Conservation (phyloP, 2,797 vertebrate genomes). For the Parauchenoglanis ngamensis region DNA sequence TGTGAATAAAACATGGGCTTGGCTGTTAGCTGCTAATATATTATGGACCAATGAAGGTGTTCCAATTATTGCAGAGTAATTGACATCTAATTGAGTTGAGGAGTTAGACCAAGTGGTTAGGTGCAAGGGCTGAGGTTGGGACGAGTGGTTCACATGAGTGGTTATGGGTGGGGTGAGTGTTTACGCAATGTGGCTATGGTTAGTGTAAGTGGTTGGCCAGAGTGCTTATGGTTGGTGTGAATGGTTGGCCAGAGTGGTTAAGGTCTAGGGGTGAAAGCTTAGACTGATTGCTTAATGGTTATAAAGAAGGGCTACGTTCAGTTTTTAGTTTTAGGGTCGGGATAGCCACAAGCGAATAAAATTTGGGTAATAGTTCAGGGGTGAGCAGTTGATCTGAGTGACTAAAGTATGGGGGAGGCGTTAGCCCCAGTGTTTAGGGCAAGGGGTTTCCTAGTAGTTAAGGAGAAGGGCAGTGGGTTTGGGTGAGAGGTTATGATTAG, state of each 20-base stretch:
- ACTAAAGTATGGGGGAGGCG: too few species aligned
- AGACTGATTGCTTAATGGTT: too few species aligned
- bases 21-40: constrained; percentile 9
- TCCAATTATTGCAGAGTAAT: not conserved
- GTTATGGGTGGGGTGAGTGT: not conserved
- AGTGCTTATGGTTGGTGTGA: not conserved
- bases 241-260: not conserved
- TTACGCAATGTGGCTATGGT: not conserved
- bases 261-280: too few species aligned
- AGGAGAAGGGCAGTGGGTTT: too few species aligned
- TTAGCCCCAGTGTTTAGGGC: too few species aligned
- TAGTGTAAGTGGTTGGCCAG: too few species aligned
- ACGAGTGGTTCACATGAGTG: not conserved
- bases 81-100: not conserved
- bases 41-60: not conserved
- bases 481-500: too few species aligned
- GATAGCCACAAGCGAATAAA: too few species aligned
- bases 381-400: too few species aligned
- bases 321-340: not conserved
- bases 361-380: too few species aligned
- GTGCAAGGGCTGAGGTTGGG: too few species aligned
- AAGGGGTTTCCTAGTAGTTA: too few species aligned
- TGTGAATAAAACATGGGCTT: constrained; percentile 20
- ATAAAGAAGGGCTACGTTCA: not conserved
- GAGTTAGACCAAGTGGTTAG: not conserved